phyloP scores from a whole-genome alignment of 2,797 vertebrate genomes.

The Brachyrhaphis roseni region DNA sequence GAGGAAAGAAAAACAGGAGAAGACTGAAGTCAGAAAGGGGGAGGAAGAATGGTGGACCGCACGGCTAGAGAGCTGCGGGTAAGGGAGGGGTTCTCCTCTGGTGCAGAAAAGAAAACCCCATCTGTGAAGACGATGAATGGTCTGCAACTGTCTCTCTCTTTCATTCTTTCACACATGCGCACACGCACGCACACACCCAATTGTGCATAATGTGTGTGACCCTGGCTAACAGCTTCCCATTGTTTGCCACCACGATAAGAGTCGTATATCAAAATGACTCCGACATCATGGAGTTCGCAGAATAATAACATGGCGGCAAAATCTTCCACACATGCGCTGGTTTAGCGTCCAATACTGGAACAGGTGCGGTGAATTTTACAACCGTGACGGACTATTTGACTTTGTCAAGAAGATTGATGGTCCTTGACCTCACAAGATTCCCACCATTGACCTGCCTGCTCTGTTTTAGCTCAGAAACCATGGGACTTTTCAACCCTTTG shows the following conservation, averaged over 20 bases:
- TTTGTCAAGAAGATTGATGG: constrained; percentile 11
- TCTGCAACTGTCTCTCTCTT: constrained; percentile 2
- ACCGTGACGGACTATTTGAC: constrained; percentile 1
- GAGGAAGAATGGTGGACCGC: constrained; percentile 42
- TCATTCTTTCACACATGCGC: constrained; percentile 20
- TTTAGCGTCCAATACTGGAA: constrained; percentile 15
- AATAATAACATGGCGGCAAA: not conserved
- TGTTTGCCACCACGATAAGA: constrained; percentile 54
- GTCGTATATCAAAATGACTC: constrained; percentile 42
- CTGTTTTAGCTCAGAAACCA: constrained; percentile 34
- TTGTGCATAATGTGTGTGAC: constrained; percentile 53
- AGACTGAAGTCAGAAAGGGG: constrained; percentile 10
- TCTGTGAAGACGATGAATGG: constrained; percentile 54
- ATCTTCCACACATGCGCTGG: constrained; percentile 5
- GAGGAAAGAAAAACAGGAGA: not conserved
- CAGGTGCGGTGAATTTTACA: constrained; percentile 36
- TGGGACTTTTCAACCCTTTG: constrained; percentile 18
- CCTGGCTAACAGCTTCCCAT: constrained; percentile 64
- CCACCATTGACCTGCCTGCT: constrained; percentile 26
- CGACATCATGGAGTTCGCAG: not conserved
- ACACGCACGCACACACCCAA: constrained; percentile 22
- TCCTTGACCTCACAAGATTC: constrained; percentile 15
- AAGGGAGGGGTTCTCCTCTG: constrained; percentile 27
- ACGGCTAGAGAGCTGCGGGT: constrained; percentile 48
- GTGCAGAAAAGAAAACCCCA: constrained; percentile 24